phyloP scores from a whole-genome alignment of 1,140 invertebrate genomes.

The Zeugodacus cucurbitae region DNA sequence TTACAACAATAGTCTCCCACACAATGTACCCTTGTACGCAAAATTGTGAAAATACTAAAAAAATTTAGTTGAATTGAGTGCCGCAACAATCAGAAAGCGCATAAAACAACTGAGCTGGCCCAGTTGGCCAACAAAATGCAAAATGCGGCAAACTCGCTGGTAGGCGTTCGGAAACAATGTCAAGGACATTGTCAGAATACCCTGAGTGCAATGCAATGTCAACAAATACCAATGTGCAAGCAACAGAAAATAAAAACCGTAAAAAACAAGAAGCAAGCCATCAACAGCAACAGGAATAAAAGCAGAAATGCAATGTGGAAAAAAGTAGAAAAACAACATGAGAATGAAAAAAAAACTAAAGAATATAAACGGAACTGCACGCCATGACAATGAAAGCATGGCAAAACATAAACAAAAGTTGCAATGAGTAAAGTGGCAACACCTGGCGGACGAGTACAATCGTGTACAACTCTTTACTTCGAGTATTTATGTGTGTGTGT shows the following conservation, averaged over 20 bases:
- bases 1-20: too few species aligned
- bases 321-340: neutral
- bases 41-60: neutral
- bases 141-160: neutral
- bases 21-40: too few species aligned
- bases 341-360: neutral
- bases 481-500: neutral
- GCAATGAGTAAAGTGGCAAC: constrained; percentile 22
- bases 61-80: neutral
- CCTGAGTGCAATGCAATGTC: neutral
- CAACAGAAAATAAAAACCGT: neutral
- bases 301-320: neutral
- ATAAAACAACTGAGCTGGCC: neutral
- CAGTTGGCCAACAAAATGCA: neutral
- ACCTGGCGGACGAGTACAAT: neutral
- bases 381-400: constrained; percentile 1
- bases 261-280: neutral
- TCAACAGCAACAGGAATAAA: neutral
- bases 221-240: neutral
- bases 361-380: neutral
- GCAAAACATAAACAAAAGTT: neutral
- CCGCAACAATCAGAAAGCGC: neutral
- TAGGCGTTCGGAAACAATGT: constrained; percentile 22
- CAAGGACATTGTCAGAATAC: constrained; percentile 21
- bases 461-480: neutral